Evolutionary conservation across 2,888 invertebrate species (phyloP).

Genomic region (Lasioglossum pauxillum): DNA sequence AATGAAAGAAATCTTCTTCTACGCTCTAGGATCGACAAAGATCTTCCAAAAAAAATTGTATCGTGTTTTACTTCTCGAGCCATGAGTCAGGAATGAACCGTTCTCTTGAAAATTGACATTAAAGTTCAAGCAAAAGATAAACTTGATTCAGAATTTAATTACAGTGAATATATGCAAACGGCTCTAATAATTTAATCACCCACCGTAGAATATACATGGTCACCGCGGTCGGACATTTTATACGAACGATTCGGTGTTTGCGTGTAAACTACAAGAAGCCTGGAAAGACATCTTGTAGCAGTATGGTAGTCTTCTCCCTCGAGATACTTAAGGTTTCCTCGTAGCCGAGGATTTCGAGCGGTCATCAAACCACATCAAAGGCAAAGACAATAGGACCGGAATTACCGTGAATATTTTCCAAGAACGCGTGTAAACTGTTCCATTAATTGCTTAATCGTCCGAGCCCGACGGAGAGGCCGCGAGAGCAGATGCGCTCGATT

Average conservation of each 20-base stretch:
- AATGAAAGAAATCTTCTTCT: too few relatives aligned
- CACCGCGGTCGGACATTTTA: background rate
- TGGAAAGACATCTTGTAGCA: background rate
- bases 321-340: background rate
- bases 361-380: conserved; percentile 1
- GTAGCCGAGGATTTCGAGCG: background rate
- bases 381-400: background rate
- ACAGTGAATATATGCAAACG: background rate
- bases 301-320: background rate
- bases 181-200: background rate
- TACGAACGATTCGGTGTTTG: background rate
- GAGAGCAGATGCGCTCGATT: conserved; percentile 42
- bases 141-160: background rate
- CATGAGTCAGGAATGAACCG: too few relatives aligned
- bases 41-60: too few relatives aligned
- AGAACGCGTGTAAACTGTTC: conserved; percentile 9
- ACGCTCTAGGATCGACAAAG: too few relatives aligned
- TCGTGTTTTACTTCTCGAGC: too few relatives aligned
- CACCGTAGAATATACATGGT: background rate
- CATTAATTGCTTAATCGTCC: conserved; percentile 3
- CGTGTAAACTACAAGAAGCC: background rate
- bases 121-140: too few relatives aligned
- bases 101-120: too few relatives aligned
- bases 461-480: conserved; percentile 33
- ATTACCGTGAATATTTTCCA: conserved; percentile 16